These are phyloP conservation scores for Conops quadrifasciatus DNA, from an alignment of 2,888 invertebrate genomes.

Conservation along the genomic window DNA sequence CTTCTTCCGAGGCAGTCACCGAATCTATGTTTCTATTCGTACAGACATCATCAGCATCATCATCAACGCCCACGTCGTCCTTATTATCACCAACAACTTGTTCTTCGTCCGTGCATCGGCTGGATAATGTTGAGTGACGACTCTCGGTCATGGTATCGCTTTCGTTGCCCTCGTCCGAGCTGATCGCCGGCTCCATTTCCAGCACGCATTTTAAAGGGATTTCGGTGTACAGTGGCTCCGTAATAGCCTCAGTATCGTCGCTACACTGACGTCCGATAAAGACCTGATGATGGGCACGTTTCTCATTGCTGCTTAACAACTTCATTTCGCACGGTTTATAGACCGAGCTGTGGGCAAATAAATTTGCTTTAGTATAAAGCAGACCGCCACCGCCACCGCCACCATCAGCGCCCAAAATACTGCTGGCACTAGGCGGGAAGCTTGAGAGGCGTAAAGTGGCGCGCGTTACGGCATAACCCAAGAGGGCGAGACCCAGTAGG, in stretches of 20 bases:
- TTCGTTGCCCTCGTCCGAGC: slow-evolving; percentile 54
- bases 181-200: slow-evolving; percentile 56
- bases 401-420: no score
- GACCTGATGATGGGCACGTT: slow-evolving; percentile 41
- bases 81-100: neutral
- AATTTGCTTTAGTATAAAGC: slow-evolving; percentile 53
- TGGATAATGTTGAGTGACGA: slow-evolving; percentile 51
- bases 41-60: no score
- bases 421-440: slow-evolving; percentile 47
- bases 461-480: slow-evolving; percentile 59
- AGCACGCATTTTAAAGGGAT: slow-evolving; percentile 47
- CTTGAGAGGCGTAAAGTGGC: slow-evolving; percentile 59
- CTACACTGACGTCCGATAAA: slow-evolving; percentile 44
- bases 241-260: slow-evolving; percentile 41
- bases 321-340: slow-evolving; percentile 61
- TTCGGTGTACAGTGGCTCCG: slow-evolving; percentile 28
- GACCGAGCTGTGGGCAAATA: slow-evolving; percentile 51
- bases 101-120: slow-evolving; percentile 37
- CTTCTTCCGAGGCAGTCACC: neutral
- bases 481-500: slow-evolving; percentile 52
- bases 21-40: neutral
- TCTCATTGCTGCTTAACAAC: slow-evolving; percentile 52
- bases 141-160: slow-evolving; percentile 52
- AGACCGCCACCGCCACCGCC: slow-evolving; percentile 54
- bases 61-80: no score